Conservation (phyloP, 2,797 vertebrate species). For the Adrianichthys oophorus region DNA sequence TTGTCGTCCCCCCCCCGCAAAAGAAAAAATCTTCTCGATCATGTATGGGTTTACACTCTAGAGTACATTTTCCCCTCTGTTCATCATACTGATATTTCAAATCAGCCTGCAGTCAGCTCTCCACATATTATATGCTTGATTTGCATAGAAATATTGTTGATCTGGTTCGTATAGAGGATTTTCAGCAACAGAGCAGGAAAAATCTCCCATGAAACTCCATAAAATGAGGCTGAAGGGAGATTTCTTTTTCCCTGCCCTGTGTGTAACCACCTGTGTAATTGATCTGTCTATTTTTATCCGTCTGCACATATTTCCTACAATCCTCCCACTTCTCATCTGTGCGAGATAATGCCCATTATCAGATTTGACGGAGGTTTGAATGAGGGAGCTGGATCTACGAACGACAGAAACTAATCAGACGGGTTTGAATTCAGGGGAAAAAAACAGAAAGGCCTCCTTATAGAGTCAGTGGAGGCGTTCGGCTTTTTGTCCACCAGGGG, state of each 20-base stretch:
- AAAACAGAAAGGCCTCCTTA: slow-evolving; percentile 3
- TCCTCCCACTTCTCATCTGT: not conserved
- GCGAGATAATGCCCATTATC: not conserved
- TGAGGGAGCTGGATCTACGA: slow-evolving; percentile 3
- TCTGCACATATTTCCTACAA: slow-evolving; percentile 2
- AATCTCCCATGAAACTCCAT: not conserved
- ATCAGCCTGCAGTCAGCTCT: too few species aligned
- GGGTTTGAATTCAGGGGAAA: slow-evolving; percentile 8
- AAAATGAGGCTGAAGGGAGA: not conserved
- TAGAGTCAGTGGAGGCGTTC: slow-evolving; percentile 2
- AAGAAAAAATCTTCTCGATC: too few species aligned
- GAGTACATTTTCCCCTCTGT: too few species aligned
- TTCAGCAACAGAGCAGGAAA: too few species aligned
- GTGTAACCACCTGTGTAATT: slow-evolving; percentile 4
- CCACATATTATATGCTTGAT: too few species aligned
- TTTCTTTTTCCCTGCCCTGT: not conserved
- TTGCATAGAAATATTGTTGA: too few species aligned
- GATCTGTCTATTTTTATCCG: not conserved
- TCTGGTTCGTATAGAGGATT: too few species aligned
- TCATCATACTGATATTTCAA: too few species aligned
- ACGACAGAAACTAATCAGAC: slow-evolving; percentile 13
- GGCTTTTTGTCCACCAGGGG: slow-evolving; percentile 36
- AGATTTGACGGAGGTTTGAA: slow-evolving; percentile 1
- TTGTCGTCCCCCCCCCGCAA: too few species aligned
- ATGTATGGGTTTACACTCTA: too few species aligned